phyloP scores from a whole-genome alignment of 2,113 vertebrate species.

The Salminus brasiliensis region DNA sequence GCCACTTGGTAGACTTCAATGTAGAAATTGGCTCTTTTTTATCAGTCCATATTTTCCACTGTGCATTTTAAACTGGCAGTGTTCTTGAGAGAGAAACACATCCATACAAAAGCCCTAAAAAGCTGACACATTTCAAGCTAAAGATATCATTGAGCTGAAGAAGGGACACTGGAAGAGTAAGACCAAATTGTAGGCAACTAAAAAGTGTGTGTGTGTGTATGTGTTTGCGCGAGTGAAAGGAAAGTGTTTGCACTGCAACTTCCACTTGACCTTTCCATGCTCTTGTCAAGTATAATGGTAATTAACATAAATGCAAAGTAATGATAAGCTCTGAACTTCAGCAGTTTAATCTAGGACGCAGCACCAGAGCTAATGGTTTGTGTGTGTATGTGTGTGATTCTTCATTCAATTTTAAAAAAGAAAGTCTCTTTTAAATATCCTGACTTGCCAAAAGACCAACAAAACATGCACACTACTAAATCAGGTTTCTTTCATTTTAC shows the following conservation, averaged over 20 bases:
- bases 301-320: conserved; percentile 45
- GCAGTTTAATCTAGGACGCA: neutral
- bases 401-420: neutral
- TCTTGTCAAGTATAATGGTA: conserved; percentile 44
- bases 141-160: neutral
- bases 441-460: conserved; percentile 18
- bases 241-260: conserved; percentile 46
- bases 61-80: neutral
- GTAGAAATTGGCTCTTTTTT: neutral
- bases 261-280: conserved; percentile 44
- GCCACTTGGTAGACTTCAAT: neutral
- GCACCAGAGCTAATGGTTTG: neutral
- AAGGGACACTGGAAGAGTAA: neutral
- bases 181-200: neutral
- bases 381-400: neutral
- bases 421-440: neutral
- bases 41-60: neutral
- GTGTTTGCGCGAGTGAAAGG: neutral
- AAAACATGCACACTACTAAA: conserved; percentile 20
- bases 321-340: conserved; percentile 27
- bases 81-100: neutral
- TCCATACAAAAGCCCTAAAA: neutral
- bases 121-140: neutral
- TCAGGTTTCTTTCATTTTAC: conserved; percentile 37
- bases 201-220: neutral